These are phyloP conservation scores for Hydropsyche tenuis DNA, from an alignment of 1,140 invertebrate genomes.

Conservation along the genomic window DNA sequence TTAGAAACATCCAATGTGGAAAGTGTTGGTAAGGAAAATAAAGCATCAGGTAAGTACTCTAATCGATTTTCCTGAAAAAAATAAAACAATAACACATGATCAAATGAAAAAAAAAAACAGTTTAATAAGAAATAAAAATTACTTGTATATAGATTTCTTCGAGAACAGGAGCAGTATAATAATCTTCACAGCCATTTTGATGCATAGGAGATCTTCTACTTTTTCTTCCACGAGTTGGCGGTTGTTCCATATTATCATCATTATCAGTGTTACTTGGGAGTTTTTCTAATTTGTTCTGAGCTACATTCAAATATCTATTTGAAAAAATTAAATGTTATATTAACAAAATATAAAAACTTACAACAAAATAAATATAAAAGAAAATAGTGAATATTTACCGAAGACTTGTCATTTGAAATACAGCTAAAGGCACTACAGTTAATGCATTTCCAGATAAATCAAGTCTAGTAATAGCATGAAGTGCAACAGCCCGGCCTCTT, in stretches of 20 bases:
- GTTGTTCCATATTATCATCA: conserved; percentile 55
- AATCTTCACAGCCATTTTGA: conserved; percentile 40
- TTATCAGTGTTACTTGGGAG: conserved; percentile 65
- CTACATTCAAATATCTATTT: conserved; percentile 80
- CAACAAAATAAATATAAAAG: not conserved
- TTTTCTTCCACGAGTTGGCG: conserved; percentile 54
- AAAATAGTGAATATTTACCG: conserved; percentile 49
- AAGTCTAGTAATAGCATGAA: conserved; percentile 90
- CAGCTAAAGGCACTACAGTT: conserved; percentile 75
- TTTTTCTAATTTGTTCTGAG: conserved; percentile 85
- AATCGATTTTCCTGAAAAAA: conserved; percentile 82
- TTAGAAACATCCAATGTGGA: conserved; percentile 89
- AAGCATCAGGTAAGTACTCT: conserved; percentile 76
- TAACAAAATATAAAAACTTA: not conserved
- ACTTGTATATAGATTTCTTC: conserved; percentile 88
- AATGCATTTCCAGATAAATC: conserved; percentile 94
- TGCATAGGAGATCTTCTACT: conserved; percentile 39
- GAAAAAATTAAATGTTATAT: conserved; percentile 50
- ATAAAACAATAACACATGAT: not conserved
- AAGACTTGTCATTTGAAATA: conserved; percentile 84
- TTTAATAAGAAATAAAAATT: conserved; percentile 43
- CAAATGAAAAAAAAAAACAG: not conserved
- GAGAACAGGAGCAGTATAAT: conserved; percentile 75
- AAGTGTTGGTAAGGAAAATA: conserved; percentile 83
- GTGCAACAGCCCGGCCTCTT: conserved; percentile 72